Conservation (phyloP, 2,797 vertebrate species). For the Phrynocephalus vlangalii region DNA sequence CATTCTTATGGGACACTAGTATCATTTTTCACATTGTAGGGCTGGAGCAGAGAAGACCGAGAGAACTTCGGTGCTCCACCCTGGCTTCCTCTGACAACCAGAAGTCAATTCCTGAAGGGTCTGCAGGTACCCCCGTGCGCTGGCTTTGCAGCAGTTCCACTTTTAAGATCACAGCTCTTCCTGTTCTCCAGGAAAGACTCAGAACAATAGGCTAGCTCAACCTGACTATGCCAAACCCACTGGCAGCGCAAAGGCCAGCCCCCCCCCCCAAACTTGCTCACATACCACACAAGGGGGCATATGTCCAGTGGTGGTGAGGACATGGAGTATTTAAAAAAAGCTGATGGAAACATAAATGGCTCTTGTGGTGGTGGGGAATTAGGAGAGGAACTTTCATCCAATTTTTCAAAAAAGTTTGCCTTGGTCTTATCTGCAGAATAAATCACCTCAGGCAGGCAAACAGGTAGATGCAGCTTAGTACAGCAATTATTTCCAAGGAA, state of each 20-base stretch:
- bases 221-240: background rate
- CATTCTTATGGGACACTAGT: background rate
- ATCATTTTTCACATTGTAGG: background rate
- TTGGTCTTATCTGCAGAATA: conserved; percentile 72
- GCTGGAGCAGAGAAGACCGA: too few species aligned
- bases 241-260: background rate
- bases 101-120: background rate
- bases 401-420: conserved; percentile 57
- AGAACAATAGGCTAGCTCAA: background rate
- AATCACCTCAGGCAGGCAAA: conserved; percentile 77
- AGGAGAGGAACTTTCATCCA: background rate
- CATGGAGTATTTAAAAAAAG: background rate
- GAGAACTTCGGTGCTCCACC: too few species aligned
- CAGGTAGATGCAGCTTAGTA: conserved; percentile 79
- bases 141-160: too few species aligned
- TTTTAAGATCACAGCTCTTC: too few species aligned
- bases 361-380: background rate
- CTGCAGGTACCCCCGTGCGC: too few species aligned
- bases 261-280: too few species aligned
- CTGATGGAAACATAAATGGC: background rate
- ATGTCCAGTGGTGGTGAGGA: background rate
- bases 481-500: conserved; percentile 77
- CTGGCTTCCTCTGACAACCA: background rate
- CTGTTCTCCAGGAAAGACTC: background rate
- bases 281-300: background rate